Base-by-base conservation (phyloP, 2,888 invertebrate species). In the Meliscaeva auricollis region DNA sequence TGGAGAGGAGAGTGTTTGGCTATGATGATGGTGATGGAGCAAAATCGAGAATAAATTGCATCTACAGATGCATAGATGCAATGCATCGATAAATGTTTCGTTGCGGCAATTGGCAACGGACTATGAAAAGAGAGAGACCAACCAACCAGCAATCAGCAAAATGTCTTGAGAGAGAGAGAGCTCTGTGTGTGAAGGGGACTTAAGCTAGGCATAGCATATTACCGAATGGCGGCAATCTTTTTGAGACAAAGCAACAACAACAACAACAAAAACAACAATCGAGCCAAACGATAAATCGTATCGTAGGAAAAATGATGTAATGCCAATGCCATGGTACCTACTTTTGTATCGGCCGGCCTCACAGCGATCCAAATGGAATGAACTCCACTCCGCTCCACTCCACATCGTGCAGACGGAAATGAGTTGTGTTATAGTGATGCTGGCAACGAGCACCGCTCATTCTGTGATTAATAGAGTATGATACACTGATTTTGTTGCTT, bases 61-160 rank as follows among this genome's bases (percentile, higher is more conserved):
- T 76, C 85, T 73, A 74, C 62, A 85, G 85, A 85, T 85, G 84
- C 81, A 85, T 80, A 85, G 84, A 85, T 85, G 73, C 81, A 73
- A 77, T 81, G 73, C 76, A 85, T 64, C 76, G 85, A 85, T 85
- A 85, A 85, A 72, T 56, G 73, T 58, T 81, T 85, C 76, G 73
- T 69, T 80, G 72, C 77, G 76, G 73, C 76, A 75, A 80, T 80
- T 80, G 75, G 75, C 72, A 76, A 80, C 68, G 68, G 58, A 58
- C 11, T 35, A 46, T 22, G 11, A 3, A 62, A 3, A 58, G n/a
- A 41, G 38, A 68, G 41, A 54, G 54, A 75, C 41, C 46, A 56
- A 69, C 58, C 46, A 48, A 50, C 76, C 17, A 69, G 72, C 73
- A 73, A 80, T 76, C 81, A 56, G 44, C 62, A 52, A 62, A 68